phyloP scores from a whole-genome alignment of 2,888 invertebrate genomes.

The Zeuzera pyrina region DNA sequence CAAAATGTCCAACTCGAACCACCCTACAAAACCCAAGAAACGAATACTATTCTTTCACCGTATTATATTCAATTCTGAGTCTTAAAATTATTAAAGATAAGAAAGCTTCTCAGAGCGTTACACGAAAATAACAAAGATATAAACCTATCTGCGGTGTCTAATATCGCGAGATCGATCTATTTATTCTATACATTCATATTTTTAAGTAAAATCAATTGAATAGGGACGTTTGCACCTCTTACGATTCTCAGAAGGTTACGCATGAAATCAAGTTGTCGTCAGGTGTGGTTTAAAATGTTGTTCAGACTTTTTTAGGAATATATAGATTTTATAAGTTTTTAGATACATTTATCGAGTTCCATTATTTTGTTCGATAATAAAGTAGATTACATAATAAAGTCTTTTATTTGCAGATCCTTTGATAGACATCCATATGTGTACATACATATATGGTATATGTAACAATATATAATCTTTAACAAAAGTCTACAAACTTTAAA shows the following conservation, averaged over 20 bases:
- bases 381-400: no score
- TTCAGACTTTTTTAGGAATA: no score
- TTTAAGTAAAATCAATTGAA: conserved; percentile 36
- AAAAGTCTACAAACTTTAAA: no score
- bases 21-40: conserved; percentile 32
- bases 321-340: conserved; percentile 2
- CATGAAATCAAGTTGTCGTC: conserved; percentile 53
- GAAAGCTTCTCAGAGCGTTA: no score
- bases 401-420: no score
- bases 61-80: no score
- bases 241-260: conserved; percentile 17
- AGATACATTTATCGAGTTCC: background rate
- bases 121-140: background rate
- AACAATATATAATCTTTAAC: no score
- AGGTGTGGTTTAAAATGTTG: conserved; percentile 45
- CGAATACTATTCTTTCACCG: conserved; percentile 10
- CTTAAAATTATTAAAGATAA: no score
- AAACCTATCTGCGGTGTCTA: conserved; percentile 34
- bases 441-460: no score
- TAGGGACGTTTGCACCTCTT: conserved; percentile 48
- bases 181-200: conserved; percentile 35
- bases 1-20: conserved; percentile 61
- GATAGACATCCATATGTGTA: no score
- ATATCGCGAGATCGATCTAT: conserved; percentile 51
- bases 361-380: no score